These are phyloP conservation scores for Laspeyria flexula DNA, from an alignment of 2,888 invertebrate genomes.

Conservation along the genomic window DNA sequence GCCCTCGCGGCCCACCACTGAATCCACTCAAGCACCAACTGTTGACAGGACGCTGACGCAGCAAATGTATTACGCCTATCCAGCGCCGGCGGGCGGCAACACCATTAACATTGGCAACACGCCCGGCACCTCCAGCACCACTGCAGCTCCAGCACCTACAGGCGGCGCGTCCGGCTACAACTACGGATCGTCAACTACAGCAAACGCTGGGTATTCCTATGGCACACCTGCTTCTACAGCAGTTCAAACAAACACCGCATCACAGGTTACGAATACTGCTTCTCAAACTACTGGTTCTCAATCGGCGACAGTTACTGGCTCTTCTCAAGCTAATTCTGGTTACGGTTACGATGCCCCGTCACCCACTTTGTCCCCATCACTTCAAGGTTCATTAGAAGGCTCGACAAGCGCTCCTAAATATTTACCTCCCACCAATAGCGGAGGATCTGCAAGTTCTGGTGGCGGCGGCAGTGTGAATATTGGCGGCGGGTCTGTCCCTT, in stretches of 20 bases:
- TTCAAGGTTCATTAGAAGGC: constrained; percentile 33
- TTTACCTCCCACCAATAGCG: constrained; percentile 59
- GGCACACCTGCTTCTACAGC: constrained; percentile 23
- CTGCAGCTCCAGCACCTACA: constrained; percentile 10
- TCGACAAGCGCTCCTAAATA: constrained; percentile 74
- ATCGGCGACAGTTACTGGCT: constrained; percentile 13
- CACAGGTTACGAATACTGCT: constrained; percentile 24
- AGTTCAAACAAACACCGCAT: constrained; percentile 11
- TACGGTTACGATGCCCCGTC: constrained; percentile 47
- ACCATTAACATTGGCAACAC: constrained; percentile 59
- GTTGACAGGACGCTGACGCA: constrained; percentile 72
- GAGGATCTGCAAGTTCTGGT: constrained; percentile 15
- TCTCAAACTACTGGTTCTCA: constrained; percentile 17
- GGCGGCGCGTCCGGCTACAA: constrained; percentile 24
- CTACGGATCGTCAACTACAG: constrained; percentile 24
- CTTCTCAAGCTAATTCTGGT: constrained; percentile 33
- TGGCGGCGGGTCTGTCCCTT: constrained; percentile 34
- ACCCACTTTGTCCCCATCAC: constrained; percentile 27
- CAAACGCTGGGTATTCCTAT: constrained; percentile 53
- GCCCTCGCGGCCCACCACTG: constrained; percentile 59
- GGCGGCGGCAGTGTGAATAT: constrained; percentile 23
- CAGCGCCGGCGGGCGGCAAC: constrained; percentile 59
- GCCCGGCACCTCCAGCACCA: constrained; percentile 36
- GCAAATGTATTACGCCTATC: constrained; percentile 79
- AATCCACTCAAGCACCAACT: constrained; percentile 69